A percentile compares a stretch with the other conserved stretches of the same genome.
Conservation (phyloP, 1,140 invertebrate species). For the Bombus difficillimus region DNA sequence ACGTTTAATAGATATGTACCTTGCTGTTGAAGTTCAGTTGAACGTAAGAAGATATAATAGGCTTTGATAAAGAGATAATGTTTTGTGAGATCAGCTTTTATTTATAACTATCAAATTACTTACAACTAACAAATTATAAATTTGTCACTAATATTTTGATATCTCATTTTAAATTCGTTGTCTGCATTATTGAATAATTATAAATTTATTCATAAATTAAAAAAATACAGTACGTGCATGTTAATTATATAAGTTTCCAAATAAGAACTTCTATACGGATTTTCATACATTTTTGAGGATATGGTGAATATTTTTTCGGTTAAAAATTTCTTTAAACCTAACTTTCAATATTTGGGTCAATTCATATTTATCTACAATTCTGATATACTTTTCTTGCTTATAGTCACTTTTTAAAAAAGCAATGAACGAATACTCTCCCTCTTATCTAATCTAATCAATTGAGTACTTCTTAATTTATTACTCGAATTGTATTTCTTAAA, state of each 20-base stretch:
- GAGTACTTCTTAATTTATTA: neutral
- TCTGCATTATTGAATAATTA: too few species aligned
- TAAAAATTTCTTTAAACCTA: too few species aligned
- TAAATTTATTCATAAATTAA: too few species aligned
- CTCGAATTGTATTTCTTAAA: neutral
- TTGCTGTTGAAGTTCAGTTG: neutral
- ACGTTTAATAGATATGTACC: neutral
- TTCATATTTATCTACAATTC: neutral
- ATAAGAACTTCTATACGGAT: too few species aligned
- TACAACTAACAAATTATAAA: neutral
- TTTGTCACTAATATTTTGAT: neutral
- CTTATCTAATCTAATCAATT: slow-evolving; percentile 20
- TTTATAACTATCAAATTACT: neutral
- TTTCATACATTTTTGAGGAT: too few species aligned
- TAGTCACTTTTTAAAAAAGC: neutral
- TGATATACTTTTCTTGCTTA: neutral
- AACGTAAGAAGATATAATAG: neutral
- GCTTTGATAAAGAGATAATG: slow-evolving; percentile 2
- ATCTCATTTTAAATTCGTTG: too few species aligned
- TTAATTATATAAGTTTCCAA: too few species aligned
- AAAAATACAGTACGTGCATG: too few species aligned
- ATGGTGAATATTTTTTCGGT: too few species aligned
- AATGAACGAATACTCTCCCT: neutral
- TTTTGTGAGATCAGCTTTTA: neutral
- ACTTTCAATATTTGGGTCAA: too few species aligned